Percentiles rank a stretch among this genome's conserved stretches.
Evolutionary conservation across 2,113 vertebrate species (phyloP).

Genomic region (Cryptomyrus ogoouensis): DNA sequence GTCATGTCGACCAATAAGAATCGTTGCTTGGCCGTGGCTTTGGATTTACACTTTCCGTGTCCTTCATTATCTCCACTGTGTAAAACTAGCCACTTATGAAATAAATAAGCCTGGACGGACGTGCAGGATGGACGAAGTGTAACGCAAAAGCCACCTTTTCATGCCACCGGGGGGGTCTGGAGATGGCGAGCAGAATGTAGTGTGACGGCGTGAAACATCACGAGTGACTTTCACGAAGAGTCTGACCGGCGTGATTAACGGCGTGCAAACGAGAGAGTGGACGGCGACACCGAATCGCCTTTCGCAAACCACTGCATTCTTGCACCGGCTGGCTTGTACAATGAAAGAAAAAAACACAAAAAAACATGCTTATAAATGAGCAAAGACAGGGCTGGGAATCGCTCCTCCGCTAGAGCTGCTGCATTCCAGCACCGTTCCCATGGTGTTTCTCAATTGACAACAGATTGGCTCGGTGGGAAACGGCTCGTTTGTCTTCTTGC

Average conservation of each 20-base stretch:
- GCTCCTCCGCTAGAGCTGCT: conserved; percentile 19
- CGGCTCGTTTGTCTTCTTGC: conserved; percentile 44
- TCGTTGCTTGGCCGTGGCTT: neutral
- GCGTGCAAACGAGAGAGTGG: neutral
- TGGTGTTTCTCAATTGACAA: conserved; percentile 52
- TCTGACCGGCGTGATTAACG: neutral
- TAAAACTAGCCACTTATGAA: neutral
- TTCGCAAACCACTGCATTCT: neutral
- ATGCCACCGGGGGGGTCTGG: neutral
- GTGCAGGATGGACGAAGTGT: neutral
- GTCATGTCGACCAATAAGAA: neutral
- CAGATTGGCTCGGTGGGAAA: conserved; percentile 66
- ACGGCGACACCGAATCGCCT: neutral
- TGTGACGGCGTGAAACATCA: neutral
- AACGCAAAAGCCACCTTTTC: neutral
- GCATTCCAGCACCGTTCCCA: conserved; percentile 58
- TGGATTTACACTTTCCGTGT: neutral
- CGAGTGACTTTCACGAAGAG: neutral
- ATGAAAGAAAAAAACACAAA: conserved; percentile 39
- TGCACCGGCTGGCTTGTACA: neutral
- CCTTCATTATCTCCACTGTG: neutral
- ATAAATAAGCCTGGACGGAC: neutral
- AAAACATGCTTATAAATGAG: conserved; percentile 42
- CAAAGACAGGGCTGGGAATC: neutral
- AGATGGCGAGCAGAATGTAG: neutral